Percentiles rank a stretch among this genome's conserved stretches.
Evolutionary conservation across 2,888 invertebrate species (phyloP).

Genomic region (Tetramorium bicarinatum): DNA sequence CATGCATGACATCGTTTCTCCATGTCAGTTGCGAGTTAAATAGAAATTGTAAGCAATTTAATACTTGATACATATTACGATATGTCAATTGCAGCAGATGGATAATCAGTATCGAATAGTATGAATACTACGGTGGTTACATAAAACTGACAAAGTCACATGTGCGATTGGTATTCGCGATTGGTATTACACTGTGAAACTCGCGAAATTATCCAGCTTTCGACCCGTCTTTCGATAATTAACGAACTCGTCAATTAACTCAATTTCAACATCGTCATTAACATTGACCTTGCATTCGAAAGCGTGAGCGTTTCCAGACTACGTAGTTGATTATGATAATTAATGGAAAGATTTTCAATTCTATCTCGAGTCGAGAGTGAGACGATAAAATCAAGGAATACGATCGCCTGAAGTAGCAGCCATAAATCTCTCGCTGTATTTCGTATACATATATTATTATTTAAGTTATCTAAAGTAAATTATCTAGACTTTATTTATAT

Average conservation of each 20-base stretch:
- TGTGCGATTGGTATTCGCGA: not conserved
- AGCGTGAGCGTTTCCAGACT: not conserved
- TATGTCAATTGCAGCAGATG: not conserved
- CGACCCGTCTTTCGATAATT: not conserved
- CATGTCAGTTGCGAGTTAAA: not conserved
- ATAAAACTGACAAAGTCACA: not conserved
- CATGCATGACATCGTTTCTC: not conserved
- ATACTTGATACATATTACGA: not conserved
- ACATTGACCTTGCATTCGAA: not conserved
- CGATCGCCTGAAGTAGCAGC: not conserved
- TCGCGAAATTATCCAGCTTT: not conserved
- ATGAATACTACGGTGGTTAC: not conserved
- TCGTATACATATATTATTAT: not conserved
- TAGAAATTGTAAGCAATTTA: slow-evolving; percentile 19
- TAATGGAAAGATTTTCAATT: not conserved
- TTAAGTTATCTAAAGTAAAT: not conserved
- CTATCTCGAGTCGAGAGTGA: not conserved
- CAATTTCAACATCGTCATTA: not conserved
- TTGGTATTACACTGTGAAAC: not conserved
- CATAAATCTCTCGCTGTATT: not conserved
- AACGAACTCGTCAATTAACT: not conserved
- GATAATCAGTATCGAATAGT: not conserved
- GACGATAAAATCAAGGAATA: not conserved
- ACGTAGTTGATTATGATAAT: not conserved
- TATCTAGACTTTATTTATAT: not conserved